Base-by-base conservation (phyloP, 64 coral and sea anemone species). In the Catalaphyllia jardinei region DNA sequence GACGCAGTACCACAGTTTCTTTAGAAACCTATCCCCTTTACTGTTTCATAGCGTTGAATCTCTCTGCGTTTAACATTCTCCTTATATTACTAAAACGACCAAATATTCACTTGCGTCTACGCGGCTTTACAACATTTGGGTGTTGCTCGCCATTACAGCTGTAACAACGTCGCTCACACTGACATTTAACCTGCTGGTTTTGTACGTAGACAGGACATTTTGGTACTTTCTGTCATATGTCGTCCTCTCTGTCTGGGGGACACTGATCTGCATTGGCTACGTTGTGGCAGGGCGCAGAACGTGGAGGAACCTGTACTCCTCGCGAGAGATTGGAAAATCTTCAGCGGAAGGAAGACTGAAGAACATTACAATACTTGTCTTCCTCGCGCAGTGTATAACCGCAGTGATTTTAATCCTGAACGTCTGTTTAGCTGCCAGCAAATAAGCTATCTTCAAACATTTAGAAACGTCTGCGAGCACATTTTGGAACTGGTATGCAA, bases 21-120 rank as follows among this genome's bases (percentile, higher is more conserved):
- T n/a, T n/a, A n/a, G n/a, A n/a, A n/a, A n/a, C n/a, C n/a, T n/a
- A n/a, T n/a, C n/a, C n/a, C n/a, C n/a, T n/a, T n/a, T n/a, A n/a
- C n/a, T n/a, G n/a, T n/a, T n/a, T n/a, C n/a, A n/a, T n/a, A 35
- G 81, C 81, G 0, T 71, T 85, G 33, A 85, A 8, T 50, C 38
- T 85, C 33, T 71, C 81, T 85, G 81, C 81, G 13, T 85, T 85
- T 4, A 85, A 62, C 81, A 85, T 85, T 51, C 19, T 85, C 7
- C 81, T 85, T 19, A 67, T 85, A 85, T 15, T 85, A 30, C 63
- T 85, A 51, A 85, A 85, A 71, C 81, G 18, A 71, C 63, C 22
- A 67, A 85, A 35, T 71, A 38, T 3, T 71, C 81, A 22, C 63
- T 85, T 1, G 63, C 81, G 8, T 22, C 24, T 51, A 63, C 81